Conservation (phyloP, 2,888 invertebrate species). For the Cistogaster globosa region DNA sequence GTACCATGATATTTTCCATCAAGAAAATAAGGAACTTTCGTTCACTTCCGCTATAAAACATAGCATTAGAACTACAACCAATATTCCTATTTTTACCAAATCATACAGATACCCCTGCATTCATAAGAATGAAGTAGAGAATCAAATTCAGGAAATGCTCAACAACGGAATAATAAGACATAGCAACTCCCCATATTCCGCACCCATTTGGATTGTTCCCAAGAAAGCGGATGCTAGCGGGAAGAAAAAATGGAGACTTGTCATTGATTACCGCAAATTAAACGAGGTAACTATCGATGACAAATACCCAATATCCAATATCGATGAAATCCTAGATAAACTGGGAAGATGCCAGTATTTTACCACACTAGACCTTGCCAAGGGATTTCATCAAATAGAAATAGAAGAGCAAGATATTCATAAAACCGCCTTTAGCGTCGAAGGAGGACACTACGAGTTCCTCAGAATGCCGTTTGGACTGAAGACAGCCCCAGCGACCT, state of each 20-base stretch:
- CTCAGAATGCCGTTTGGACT: slow-evolving; percentile 71
- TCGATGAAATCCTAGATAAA: slow-evolving; percentile 38
- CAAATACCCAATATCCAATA: slow-evolving; percentile 33
- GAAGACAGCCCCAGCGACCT: slow-evolving; percentile 72
- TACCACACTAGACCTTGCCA: slow-evolving; percentile 62
- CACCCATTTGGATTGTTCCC: slow-evolving; percentile 31
- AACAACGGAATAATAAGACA: slow-evolving; percentile 28
- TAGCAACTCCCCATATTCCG: slow-evolving; percentile 18
- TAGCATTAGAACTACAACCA: slow-evolving; percentile 38
- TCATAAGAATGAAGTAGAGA: slow-evolving; percentile 35
- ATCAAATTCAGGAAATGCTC: slow-evolving; percentile 41
- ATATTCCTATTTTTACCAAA: slow-evolving; percentile 42
- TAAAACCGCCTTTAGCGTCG: slow-evolving; percentile 69
- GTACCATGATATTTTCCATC: no score
- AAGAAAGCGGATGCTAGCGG: slow-evolving; percentile 32
- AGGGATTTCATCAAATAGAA: slow-evolving; percentile 27
- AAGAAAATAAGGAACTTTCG: no score
- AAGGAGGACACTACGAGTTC: slow-evolving; percentile 68
- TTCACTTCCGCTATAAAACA: no score
- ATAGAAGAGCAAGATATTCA: slow-evolving; percentile 59
- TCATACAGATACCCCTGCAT: slow-evolving; percentile 64
- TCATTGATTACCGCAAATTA: slow-evolving; percentile 16
- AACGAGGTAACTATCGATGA: slow-evolving; percentile 1
- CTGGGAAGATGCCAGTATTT: slow-evolving; percentile 49
- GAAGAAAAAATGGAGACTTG: slow-evolving; percentile 24